Percentiles rank a stretch among this genome's conserved stretches.
phyloP scores from a whole-genome alignment of 1,140 invertebrate species.

The Drosophila yakuba region DNA sequence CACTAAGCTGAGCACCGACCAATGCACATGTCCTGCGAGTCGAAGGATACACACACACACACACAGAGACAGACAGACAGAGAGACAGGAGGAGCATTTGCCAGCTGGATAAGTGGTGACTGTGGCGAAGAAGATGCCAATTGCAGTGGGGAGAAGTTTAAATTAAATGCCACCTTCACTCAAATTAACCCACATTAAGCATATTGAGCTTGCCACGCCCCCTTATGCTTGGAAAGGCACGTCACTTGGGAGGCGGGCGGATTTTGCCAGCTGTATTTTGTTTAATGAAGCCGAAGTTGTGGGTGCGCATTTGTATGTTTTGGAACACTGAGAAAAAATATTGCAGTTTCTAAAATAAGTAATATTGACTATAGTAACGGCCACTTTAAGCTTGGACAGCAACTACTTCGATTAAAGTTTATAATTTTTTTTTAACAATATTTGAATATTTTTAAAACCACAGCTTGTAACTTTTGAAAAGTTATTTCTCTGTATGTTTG shows the following conservation, averaged over 20 bases:
- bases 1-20: constrained; percentile 26
- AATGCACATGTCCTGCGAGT: constrained; percentile 15
- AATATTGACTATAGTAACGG: not conserved
- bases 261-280: constrained; percentile 58
- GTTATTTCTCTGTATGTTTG: not conserved
- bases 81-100: constrained; percentile 11
- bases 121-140: constrained; percentile 38
- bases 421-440: too few species aligned
- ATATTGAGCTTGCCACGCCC: constrained; percentile 58
- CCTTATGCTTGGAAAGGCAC: not conserved
- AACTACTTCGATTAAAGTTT: too few species aligned
- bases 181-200: constrained; percentile 50
- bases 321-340: not conserved
- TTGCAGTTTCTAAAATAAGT: not conserved
- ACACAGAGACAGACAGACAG: not conserved
- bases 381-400: too few species aligned
- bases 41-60: not conserved
- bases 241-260: not conserved
- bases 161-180: constrained; percentile 53
- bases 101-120: constrained; percentile 31
- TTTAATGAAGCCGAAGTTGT: constrained; percentile 77
- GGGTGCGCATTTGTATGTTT: constrained; percentile 14
- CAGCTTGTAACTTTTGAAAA: not conserved
- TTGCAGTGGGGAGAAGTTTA: constrained; percentile 25
- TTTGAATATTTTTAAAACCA: not conserved